A percentile compares a stretch with the other conserved stretches of the same genome.
Evolutionary conservation across 1,140 invertebrate genomes (phyloP).

Genomic region (Idris sp.): DNA sequence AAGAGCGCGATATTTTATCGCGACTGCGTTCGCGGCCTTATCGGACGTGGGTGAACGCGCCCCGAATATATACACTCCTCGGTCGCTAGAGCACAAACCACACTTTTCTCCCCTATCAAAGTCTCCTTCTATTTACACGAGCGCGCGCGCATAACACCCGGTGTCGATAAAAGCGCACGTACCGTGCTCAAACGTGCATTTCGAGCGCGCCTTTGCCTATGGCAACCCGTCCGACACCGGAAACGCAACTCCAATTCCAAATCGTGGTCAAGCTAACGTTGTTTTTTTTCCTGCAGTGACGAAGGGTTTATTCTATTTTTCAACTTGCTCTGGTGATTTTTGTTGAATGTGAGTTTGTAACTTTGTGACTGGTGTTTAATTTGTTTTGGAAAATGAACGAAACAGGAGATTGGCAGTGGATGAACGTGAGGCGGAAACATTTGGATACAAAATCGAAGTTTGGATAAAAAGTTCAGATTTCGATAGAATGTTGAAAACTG

Average conservation of each 20-base stretch:
- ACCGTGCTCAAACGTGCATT: conserved; percentile 68
- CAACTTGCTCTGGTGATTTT: too few relatives aligned
- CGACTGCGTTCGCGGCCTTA: conserved; percentile 51
- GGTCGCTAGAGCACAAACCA: conserved; percentile 28
- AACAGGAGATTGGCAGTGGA: too few relatives aligned
- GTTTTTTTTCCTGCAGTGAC: too few relatives aligned
- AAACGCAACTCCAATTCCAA: background rate
- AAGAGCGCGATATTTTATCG: conserved; percentile 50
- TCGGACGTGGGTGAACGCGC: conserved; percentile 53
- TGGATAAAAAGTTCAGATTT: too few relatives aligned
- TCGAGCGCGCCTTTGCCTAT: conserved; percentile 68
- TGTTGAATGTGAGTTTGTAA: too few relatives aligned
- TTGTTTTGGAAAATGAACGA: too few relatives aligned
- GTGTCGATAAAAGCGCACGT: conserved; percentile 73
- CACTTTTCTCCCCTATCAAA: background rate
- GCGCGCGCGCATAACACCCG: conserved; percentile 64
- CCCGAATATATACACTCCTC: conserved; percentile 29
- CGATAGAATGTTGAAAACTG: too few relatives aligned
- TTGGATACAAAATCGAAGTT: too few relatives aligned
- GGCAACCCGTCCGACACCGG: conserved; percentile 63
- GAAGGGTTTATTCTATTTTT: too few relatives aligned
- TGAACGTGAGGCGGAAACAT: too few relatives aligned
- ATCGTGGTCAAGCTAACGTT: too few relatives aligned
- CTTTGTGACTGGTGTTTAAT: too few relatives aligned
- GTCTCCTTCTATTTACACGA: conserved; percentile 41